Evolutionary conservation across 2,797 vertebrate genomes (phyloP), one percentile per base, ranked within the genome.

Genomic region (Acipenser ruthenus): DNA sequence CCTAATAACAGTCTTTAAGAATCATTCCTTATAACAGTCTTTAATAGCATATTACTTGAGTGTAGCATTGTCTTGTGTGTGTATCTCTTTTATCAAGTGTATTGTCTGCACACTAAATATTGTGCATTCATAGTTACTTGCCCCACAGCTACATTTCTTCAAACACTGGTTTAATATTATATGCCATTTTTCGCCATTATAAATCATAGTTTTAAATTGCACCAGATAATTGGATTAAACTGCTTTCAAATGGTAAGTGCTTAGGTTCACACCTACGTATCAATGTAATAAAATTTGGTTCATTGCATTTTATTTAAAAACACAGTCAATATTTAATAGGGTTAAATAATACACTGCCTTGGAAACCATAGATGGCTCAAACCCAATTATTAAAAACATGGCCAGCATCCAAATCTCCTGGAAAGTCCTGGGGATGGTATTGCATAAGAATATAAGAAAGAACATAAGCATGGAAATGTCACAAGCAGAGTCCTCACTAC

Each of bases 371-470:
- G 79, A 71, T 80, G 83, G 66, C 76, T 77, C 77, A 80, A 84
- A 84, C 77, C 77, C 71, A 80, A 82, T 85, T 82, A 84, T 74
- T 68, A 69, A 68, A 77, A 75, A 76, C 64, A 74, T 84, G 83
- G 82, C 76, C 60, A n/a, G 61, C 74, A 74, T 81, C 81, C 85
- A 84, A 73, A 72, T 68, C 73, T 68, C 37, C 37, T 37, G 4
- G 37, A 37, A 69, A 8, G 53, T 55, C 60, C 63, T 58, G 65
- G 47, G 51, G 77, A 23, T 71, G 71, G 4, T 65, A 58, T 58
- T 58, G 15, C 12, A 11, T 11, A 7, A 58, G 55, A 13, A 58
- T 5, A 37, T 37, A 37, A 18, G 18, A 18, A 37, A 37, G 4
- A 37, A 37, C 37, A 37, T 37, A 37, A 37, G 37, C 37, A 37